Percentiles rank a stretch among this genome's conserved stretches.
Conservation (phyloP, 2,797 vertebrate genomes). For the Macrochelys suwanniensis region DNA sequence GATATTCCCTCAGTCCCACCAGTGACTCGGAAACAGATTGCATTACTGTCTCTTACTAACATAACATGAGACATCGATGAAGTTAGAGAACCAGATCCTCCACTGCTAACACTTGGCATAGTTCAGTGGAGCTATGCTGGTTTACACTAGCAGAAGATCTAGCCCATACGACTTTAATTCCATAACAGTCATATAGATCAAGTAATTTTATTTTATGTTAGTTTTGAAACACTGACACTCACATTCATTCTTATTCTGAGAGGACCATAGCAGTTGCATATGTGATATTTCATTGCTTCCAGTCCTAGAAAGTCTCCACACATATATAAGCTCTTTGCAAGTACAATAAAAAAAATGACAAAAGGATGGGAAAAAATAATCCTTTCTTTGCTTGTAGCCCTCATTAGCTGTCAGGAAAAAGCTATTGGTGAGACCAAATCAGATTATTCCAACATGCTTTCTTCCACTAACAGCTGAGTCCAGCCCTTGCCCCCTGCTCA, state of each 20-base stretch:
- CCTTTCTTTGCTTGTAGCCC: slow-evolving; percentile 18
- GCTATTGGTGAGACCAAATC: slow-evolving; percentile 46
- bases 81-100: neutral
- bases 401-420: slow-evolving; percentile 59
- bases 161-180: neutral
- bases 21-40: neutral
- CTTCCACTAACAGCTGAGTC: slow-evolving; percentile 22
- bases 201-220: neutral
- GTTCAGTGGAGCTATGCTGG: neutral
- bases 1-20: neutral
- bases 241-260: neutral
- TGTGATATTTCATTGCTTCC: neutral
- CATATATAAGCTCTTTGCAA: neutral
- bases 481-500: slow-evolving; percentile 34
- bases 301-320: slow-evolving; percentile 10
- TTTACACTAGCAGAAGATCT: neutral
- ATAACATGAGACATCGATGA: neutral
- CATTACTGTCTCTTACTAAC: neutral
- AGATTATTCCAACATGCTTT: slow-evolving; percentile 61
- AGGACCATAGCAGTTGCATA: neutral
- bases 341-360: neutral
- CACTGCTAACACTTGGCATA: neutral
- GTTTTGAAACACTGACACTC: neutral
- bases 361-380: slow-evolving; percentile 32
- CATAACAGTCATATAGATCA: neutral